Evolutionary conservation across 2,797 vertebrate genomes (phyloP).

Genomic region (Pipistrellus pipistrellus): DNA sequence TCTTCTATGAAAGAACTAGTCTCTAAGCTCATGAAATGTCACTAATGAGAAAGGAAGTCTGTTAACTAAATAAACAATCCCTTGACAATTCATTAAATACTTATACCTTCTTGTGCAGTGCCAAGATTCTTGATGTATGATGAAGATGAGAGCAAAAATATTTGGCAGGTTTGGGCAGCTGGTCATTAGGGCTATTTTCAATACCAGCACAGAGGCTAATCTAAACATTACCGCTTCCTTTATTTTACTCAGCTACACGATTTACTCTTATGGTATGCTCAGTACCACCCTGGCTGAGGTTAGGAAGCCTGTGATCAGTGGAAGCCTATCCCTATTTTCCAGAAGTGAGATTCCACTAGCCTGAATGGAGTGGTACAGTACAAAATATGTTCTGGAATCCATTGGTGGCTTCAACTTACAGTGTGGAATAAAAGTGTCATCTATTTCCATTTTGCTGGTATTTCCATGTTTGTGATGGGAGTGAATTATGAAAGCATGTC

Average conservation of each 20-base stretch:
- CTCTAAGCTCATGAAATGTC: neutral
- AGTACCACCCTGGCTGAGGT: neutral
- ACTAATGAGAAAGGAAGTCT: conserved; percentile 40
- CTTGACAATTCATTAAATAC: conserved; percentile 50
- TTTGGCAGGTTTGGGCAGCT: neutral
- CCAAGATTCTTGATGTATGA: neutral
- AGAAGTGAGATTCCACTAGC: neutral
- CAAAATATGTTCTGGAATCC: neutral
- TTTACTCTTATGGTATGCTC: neutral
- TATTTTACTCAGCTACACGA: neutral
- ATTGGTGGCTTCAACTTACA: neutral
- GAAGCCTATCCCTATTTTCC: neutral
- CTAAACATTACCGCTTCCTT: neutral
- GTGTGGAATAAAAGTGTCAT: neutral
- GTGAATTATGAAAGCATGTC: neutral
- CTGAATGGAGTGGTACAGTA: neutral
- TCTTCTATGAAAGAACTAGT: neutral
- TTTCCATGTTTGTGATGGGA: neutral
- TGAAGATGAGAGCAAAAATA: neutral
- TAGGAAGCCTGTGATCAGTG: neutral
- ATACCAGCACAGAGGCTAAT: neutral
- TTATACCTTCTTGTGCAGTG: neutral
- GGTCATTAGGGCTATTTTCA: neutral
- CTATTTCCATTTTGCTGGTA: neutral
- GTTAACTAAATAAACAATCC: neutral